Conservation (phyloP, 2,797 vertebrate genomes). For the Gymnoscopelus braueri region DNA sequence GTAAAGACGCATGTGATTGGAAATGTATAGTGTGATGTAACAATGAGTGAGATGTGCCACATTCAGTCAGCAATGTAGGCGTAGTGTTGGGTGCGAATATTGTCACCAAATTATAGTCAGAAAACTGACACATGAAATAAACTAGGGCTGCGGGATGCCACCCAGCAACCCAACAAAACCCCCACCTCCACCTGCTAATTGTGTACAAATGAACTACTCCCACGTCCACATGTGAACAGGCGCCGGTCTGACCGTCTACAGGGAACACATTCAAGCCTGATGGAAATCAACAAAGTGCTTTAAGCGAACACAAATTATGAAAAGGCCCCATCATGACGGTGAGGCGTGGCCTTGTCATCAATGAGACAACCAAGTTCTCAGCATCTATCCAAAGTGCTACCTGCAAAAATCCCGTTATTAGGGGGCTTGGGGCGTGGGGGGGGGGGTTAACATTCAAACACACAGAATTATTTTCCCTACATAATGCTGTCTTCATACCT, state of each 20-base stretch:
- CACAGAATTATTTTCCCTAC: constrained; percentile 8
- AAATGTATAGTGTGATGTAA: background rate
- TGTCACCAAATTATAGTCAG: background rate
- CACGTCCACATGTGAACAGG: background rate
- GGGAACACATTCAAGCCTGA: constrained; percentile 20
- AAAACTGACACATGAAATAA: background rate
- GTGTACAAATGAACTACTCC: background rate
- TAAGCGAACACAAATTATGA: constrained; percentile 34
- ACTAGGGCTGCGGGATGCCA: background rate
- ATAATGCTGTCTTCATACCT: background rate
- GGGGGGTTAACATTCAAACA: constrained; percentile 69
- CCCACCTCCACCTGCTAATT: background rate
- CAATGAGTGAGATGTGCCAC: background rate
- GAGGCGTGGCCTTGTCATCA: background rate
- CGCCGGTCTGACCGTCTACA: background rate
- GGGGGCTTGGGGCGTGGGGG: too few relatives aligned
- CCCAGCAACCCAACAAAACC: background rate
- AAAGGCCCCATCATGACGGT: constrained; percentile 8
- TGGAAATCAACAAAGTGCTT: constrained; percentile 59
- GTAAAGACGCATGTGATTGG: background rate
- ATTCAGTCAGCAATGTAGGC: background rate
- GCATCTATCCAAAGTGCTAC: constrained; percentile 62
- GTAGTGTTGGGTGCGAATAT: background rate
- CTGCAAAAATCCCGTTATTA: constrained; percentile 25
- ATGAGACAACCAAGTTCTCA: background rate